A percentile compares a stretch with the other conserved stretches of the same genome.
Conservation (phyloP, 2,888 invertebrate species). For the Nymphalis c-album region DNA sequence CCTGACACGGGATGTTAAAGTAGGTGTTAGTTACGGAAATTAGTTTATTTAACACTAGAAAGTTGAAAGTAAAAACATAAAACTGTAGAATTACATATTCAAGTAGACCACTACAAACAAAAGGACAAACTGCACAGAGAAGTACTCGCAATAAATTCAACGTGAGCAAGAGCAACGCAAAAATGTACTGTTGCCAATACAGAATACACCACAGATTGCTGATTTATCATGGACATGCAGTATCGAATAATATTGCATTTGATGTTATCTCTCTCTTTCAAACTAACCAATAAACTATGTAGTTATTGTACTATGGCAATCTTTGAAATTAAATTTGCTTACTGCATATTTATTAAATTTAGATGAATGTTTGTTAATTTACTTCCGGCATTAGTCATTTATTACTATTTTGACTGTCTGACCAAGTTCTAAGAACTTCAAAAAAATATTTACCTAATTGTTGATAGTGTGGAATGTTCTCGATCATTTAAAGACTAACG, state of each 20-base stretch:
- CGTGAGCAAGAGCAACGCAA: slow-evolving; percentile 41
- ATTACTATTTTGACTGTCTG: no score
- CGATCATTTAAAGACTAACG: no score
- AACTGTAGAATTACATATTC: slow-evolving; percentile 34
- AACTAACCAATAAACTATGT: background rate
- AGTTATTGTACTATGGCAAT: slow-evolving; percentile 7
- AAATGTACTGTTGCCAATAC: slow-evolving; percentile 32
- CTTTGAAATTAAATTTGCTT: no score
- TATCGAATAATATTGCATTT: slow-evolving; percentile 1
- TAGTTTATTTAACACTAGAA: slow-evolving; percentile 34
- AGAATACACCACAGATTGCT: slow-evolving; percentile 24
- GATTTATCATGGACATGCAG: slow-evolving; percentile 15
- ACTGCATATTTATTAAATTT: no score
- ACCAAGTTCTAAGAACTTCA: no score
- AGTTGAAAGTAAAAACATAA: slow-evolving; percentile 33
- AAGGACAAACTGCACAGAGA: slow-evolving; percentile 38
- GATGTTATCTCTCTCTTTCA: slow-evolving; percentile 10
- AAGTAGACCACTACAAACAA: slow-evolving; percentile 37
- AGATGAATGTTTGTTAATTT: no score
- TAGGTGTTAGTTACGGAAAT: slow-evolving; percentile 31
- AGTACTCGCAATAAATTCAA: slow-evolving; percentile 35
- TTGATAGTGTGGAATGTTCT: no score
- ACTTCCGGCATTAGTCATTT: no score
- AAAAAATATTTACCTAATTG: no score
- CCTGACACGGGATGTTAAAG: slow-evolving; percentile 25